Evolutionary conservation across 1,140 invertebrate species (phyloP), one percentile per base, ranked within the genome.

Genomic region (Tetragnatha versicolor): DNA sequence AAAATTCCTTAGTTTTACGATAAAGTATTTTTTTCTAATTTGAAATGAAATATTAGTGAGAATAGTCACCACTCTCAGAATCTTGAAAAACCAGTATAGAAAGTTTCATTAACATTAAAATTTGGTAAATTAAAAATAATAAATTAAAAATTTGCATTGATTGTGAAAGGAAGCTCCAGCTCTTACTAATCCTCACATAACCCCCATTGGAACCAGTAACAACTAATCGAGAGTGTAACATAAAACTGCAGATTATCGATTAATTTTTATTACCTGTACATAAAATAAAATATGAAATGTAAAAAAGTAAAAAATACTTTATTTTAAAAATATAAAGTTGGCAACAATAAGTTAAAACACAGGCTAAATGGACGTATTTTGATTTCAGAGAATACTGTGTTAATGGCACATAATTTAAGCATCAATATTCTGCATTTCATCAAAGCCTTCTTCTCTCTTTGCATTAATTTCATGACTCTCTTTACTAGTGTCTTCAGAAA

Each of bases 361-460:
- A 29, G 20, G 27, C 22, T 37, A 70, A 37, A 70, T 70, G 68
- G 68, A 70, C 68, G 49, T 70, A 17, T 49, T 70, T 70, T 70
- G 68, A 70, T 70, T 70, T 27, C 17, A 25, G 35, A n/a, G 10
- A 55, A 55, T 47, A 47, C 25, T 25, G 12, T 25, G 35, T 25
- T 12, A 51, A 61, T 60, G 58, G 72, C 72, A 70, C 68, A 70
- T n/a, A n/a, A n/a, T 37, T 73, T 65, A 77, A n/a, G 49, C 35
- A 55, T 77, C 73, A 53, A 77, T 39, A 42, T n/a, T 77, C 33
- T 77, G 73, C 5, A 77, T 77, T 51, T 77, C 61, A 66, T 77
- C 73, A 53, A 77, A 65, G 20, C 66, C 61, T 29, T 77, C 73
- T 42, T 75, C 72, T 29, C 29, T n/a, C 22, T 77, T 61, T 20